Percentiles rank a stretch among this genome's conserved stretches.
Evolutionary conservation across 92 coral and sea anemone genomes (phyloP).

Genomic region (Actinostola sp.): DNA sequence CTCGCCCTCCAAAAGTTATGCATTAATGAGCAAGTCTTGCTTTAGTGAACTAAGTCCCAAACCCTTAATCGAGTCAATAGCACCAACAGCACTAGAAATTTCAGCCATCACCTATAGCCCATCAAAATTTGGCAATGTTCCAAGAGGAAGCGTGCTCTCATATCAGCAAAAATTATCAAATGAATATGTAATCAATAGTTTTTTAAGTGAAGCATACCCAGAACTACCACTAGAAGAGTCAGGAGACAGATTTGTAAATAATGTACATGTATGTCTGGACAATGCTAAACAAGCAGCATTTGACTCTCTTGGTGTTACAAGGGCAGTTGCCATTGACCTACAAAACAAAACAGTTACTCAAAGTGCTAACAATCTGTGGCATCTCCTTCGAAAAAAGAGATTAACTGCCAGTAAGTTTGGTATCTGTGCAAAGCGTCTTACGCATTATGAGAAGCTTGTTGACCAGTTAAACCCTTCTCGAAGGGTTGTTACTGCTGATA

Average conservation of each 20-base stretch:
- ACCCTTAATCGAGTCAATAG: constrained; percentile 24
- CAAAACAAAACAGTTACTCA: constrained; percentile 37
- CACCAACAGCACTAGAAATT: constrained; percentile 14
- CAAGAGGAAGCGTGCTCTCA: constrained; percentile 43
- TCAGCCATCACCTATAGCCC: constrained; percentile 2
- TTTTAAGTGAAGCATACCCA: constrained; percentile 27
- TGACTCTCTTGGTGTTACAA: constrained; percentile 23
- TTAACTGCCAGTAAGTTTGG: constrained; percentile 62
- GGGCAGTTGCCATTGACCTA: constrained; percentile 19
- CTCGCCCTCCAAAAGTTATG: constrained; percentile 40
- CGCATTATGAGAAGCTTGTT: constrained; percentile 50
- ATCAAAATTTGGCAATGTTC: constrained; percentile 47
- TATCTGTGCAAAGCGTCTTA: constrained; percentile 34
- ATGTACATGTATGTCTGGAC: constrained; percentile 36
- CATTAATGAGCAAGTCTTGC: constrained; percentile 19
- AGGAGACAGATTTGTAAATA: constrained; percentile 21
- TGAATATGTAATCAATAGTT: constrained; percentile 66
- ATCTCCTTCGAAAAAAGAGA: constrained; percentile 26
- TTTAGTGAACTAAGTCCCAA: constrained; percentile 18
- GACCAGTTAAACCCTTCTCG: constrained; percentile 47
- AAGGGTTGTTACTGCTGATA: constrained; percentile 52
- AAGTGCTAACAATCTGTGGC: constrained; percentile 39
- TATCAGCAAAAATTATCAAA: constrained; percentile 63
- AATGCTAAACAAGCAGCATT: constrained; percentile 24
- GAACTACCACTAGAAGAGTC: constrained; percentile 34